Conservation (phyloP, 2,113 vertebrate genomes). For the Boulengeromyrus knoepffleri region DNA sequence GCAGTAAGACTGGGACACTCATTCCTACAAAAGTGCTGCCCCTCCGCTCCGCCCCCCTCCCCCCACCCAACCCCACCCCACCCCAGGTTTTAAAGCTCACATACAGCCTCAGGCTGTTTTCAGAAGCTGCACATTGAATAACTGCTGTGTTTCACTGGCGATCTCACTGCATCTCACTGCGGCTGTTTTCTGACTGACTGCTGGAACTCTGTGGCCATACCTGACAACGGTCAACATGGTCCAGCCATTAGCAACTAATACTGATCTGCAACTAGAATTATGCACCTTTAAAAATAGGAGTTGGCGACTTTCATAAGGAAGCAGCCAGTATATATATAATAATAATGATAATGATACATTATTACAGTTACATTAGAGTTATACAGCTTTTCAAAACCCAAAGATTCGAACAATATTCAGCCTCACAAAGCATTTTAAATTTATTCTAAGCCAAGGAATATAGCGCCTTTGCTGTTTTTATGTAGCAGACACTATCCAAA, state of each 20-base stretch:
- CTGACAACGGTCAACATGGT: background rate
- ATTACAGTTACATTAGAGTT: background rate
- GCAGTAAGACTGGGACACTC: background rate
- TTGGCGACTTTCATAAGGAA: background rate
- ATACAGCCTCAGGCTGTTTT: background rate
- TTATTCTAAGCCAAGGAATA: background rate
- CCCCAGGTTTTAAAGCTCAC: background rate
- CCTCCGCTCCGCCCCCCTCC: background rate
- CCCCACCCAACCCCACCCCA: background rate
- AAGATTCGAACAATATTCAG: background rate
- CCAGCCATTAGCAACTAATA: background rate
- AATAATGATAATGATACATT: background rate
- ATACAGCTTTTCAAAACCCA: background rate
- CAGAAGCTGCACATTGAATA: background rate
- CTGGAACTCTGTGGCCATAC: background rate
- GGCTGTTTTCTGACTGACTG: background rate
- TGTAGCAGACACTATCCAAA: background rate
- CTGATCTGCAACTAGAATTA: background rate
- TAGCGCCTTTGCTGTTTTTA: background rate
- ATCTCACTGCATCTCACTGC: no score
- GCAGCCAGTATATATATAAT: background rate
- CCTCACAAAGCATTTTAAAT: background rate
- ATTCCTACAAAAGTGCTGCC: background rate
- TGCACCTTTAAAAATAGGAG: background rate
- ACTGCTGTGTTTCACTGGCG: background rate